A percentile compares a stretch with the other conserved stretches of the same genome.
These are phyloP conservation scores for Petromus typicus DNA, from an alignment of 2,113 vertebrate genomes.

Conservation along the genomic window DNA sequence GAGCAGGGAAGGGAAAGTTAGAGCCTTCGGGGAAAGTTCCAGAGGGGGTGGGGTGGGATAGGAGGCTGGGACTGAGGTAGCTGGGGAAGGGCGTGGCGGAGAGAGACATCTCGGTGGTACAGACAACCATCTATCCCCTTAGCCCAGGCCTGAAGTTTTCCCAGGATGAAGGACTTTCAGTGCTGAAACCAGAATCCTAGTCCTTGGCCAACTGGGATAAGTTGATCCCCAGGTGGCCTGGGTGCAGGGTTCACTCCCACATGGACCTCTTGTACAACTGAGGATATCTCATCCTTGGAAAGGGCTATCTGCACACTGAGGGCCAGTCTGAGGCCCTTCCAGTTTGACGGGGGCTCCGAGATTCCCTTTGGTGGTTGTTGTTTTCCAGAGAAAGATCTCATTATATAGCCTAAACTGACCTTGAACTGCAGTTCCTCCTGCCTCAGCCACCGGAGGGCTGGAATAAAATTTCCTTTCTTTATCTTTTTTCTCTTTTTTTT, in stretches of 20 bases:
- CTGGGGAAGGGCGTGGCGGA: background rate
- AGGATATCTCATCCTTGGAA: background rate
- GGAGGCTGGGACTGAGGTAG: background rate
- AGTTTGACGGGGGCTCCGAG: background rate
- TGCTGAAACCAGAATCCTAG: background rate
- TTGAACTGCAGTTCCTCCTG: background rate
- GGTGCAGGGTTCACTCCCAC: background rate
- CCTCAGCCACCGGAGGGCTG: background rate
- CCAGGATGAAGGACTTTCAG: background rate
- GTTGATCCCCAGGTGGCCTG: background rate
- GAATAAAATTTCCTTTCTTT: background rate
- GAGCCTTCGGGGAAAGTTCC: background rate
- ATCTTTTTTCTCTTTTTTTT: background rate
- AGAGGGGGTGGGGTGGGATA: background rate
- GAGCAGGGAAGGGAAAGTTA: background rate
- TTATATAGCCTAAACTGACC: background rate
- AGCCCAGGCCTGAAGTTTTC: background rate
- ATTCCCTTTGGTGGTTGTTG: background rate
- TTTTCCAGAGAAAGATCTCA: background rate
- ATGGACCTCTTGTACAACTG: accelerated
- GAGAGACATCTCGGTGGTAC: background rate
- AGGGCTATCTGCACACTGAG: accelerated
- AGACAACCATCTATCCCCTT: accelerated
- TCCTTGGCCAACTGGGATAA: background rate
- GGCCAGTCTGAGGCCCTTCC: background rate